A percentile compares a stretch with the other conserved stretches of the same genome.
Evolutionary conservation across 1,140 invertebrate species (phyloP).

Genomic region (Trichogramma pretiosum): DNA sequence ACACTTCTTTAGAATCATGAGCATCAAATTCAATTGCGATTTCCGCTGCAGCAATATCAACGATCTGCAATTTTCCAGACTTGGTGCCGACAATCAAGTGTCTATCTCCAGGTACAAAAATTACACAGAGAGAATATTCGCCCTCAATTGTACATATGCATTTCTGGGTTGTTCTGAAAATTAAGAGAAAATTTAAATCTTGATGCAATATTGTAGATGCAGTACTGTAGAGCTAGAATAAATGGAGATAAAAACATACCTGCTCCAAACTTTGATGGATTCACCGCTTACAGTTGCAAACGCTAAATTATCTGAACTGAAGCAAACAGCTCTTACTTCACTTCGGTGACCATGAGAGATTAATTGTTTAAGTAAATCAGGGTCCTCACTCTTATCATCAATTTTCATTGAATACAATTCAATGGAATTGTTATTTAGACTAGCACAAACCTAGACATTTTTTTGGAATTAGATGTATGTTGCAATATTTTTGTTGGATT

Average conservation of each 20-base stretch:
- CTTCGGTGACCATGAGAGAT: slow-evolving; percentile 71
- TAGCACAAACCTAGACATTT: slow-evolving; percentile 23
- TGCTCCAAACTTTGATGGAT: slow-evolving; percentile 89
- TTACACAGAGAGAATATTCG: slow-evolving; percentile 61
- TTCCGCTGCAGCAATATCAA: slow-evolving; percentile 74
- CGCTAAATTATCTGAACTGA: slow-evolving; percentile 84
- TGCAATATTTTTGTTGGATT: no score
- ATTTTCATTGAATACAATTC: slow-evolving; percentile 54
- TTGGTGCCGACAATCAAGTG: slow-evolving; percentile 85
- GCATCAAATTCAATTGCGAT: slow-evolving; percentile 71
- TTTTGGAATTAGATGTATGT: slow-evolving; percentile 6
- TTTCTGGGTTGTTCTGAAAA: slow-evolving; percentile 60
- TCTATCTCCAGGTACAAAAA: slow-evolving; percentile 85
- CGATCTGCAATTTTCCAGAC: slow-evolving; percentile 75
- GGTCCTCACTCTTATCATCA: slow-evolving; percentile 46
- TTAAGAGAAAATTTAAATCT: no score
- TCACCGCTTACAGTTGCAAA: slow-evolving; percentile 79
- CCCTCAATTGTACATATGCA: slow-evolving; percentile 74
- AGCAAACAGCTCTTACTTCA: slow-evolving; percentile 76
- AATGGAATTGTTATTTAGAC: slow-evolving; percentile 59
- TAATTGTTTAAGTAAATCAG: slow-evolving; percentile 42
- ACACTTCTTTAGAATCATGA: slow-evolving; percentile 71
- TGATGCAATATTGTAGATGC: no score
- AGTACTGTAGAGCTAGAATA: no score
- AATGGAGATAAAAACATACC: slow-evolving; percentile 52